Evolutionary conservation across 1,140 invertebrate species (phyloP).

Genomic region (Drosophila sp.): DNA sequence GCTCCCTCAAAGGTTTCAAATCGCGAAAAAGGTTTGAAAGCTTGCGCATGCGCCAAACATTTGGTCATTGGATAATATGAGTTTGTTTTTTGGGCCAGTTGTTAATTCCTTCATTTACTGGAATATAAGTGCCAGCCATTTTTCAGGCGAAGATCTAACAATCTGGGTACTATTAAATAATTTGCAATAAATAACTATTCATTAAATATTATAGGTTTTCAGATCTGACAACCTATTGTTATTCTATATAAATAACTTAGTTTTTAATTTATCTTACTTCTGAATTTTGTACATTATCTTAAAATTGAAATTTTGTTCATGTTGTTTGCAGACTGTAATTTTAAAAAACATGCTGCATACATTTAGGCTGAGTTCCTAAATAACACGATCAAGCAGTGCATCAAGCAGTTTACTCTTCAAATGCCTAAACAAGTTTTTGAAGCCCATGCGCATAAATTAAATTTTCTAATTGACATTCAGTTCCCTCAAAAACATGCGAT

Average conservation of each 20-base stretch:
- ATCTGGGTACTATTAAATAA: too few species aligned
- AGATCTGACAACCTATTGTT: too few species aligned
- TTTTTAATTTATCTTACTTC: too few species aligned
- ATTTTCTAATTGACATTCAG: not conserved
- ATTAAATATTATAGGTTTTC: not conserved
- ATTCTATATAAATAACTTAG: too few species aligned
- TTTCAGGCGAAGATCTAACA: not conserved
- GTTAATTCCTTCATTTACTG: slow-evolving; percentile 16
- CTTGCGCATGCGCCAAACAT: slow-evolving; percentile 76
- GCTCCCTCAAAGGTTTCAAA: slow-evolving; percentile 62
- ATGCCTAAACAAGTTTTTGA: not conserved
- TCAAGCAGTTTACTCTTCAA: not conserved
- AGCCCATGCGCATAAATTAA: slow-evolving; percentile 23
- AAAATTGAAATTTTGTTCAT: too few species aligned
- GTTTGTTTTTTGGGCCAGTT: slow-evolving; percentile 52
- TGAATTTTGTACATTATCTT: too few species aligned
- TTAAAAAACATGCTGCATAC: slow-evolving; percentile 21
- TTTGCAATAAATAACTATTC: too few species aligned
- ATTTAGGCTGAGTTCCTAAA: not conserved
- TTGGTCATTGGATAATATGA: slow-evolving; percentile 48
- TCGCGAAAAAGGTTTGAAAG: slow-evolving; percentile 80
- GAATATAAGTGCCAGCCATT: slow-evolving; percentile 1
- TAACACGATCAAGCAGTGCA: slow-evolving; percentile 14
- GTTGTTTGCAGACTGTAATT: too few species aligned
- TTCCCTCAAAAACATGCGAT: not conserved